phyloP scores from a whole-genome alignment of 2,797 vertebrate species.

The Natrix natrix region DNA sequence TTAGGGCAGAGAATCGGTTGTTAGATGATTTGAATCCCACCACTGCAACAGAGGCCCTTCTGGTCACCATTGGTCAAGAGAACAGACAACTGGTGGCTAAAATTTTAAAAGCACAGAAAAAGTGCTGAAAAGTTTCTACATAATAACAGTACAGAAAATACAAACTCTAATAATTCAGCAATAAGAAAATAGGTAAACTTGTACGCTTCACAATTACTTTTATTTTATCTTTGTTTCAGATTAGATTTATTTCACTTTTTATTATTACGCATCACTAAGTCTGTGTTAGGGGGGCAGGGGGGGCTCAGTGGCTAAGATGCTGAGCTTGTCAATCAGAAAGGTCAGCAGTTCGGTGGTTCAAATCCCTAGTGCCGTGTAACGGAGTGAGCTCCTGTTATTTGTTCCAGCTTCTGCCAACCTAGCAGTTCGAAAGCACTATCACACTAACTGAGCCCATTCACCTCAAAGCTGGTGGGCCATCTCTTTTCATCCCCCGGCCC shows the following conservation, averaged over 20 bases:
- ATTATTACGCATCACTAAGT: background rate
- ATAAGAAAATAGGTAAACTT: background rate
- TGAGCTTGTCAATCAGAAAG: no score
- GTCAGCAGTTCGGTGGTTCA: no score
- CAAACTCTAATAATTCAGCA: background rate
- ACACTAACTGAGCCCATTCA: no score
- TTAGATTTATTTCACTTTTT: background rate
- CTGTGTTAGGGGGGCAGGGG: background rate
- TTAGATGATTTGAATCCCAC: no score
- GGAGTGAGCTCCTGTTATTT: no score
- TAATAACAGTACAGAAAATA: background rate
- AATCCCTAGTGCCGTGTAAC: no score
- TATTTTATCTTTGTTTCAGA: background rate
- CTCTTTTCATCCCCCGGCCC: no score
- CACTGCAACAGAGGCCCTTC: background rate
- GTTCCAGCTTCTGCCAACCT: no score
- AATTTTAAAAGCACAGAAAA: background rate
- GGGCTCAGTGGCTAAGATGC: no score
- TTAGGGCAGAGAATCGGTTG: no score
- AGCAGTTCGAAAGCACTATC: no score
- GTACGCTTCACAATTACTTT: background rate
- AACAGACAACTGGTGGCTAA: background rate
- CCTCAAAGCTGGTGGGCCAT: no score
- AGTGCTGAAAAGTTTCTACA: background rate
- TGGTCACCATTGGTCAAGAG: background rate